Evolutionary conservation across 2,797 vertebrate species (phyloP).

Genomic region (Chelidonichthys spinosus): DNA sequence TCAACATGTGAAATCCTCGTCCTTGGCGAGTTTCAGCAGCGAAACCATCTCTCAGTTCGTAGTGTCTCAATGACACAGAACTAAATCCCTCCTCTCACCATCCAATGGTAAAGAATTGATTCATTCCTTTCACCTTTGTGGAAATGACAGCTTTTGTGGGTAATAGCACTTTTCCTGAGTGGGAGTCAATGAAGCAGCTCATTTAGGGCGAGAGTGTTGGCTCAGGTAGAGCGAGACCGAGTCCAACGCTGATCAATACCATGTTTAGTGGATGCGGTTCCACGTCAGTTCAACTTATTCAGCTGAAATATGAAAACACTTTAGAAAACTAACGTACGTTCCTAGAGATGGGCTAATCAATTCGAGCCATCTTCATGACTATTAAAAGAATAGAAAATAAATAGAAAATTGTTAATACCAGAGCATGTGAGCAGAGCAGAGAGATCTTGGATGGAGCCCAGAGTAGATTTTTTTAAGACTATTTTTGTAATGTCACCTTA

Average conservation of each 20-base stretch:
- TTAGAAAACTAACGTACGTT: not conserved
- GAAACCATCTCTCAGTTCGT: conserved; percentile 9
- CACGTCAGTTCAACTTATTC: conserved; percentile 34
- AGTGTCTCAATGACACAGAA: conserved; percentile 15
- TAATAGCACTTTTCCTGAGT: conserved; percentile 23
- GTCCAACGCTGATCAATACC: conserved; percentile 47
- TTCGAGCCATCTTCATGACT: not conserved
- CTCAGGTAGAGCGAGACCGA: conserved; percentile 23
- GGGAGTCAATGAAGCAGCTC: conserved; percentile 40
- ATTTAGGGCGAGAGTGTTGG: conserved; percentile 26
- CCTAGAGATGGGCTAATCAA: not conserved
- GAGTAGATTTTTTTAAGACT: too few species aligned
- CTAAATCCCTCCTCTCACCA: conserved; percentile 9
- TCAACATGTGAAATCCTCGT: conserved; percentile 10
- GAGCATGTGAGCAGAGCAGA: too few species aligned
- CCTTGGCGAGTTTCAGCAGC: not conserved
- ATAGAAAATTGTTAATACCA: too few species aligned
- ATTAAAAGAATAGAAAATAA: too few species aligned
- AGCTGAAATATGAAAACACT: conserved; percentile 4
- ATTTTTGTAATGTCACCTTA: too few species aligned
- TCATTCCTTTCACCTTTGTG: conserved; percentile 43
- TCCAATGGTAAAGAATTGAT: conserved; percentile 28
- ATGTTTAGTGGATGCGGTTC: conserved; percentile 42
- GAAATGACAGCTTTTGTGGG: conserved; percentile 47
- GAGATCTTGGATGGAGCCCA: too few species aligned